Base-by-base conservation (phyloP, 2,888 invertebrate species). In the Ethmia dodecea region DNA sequence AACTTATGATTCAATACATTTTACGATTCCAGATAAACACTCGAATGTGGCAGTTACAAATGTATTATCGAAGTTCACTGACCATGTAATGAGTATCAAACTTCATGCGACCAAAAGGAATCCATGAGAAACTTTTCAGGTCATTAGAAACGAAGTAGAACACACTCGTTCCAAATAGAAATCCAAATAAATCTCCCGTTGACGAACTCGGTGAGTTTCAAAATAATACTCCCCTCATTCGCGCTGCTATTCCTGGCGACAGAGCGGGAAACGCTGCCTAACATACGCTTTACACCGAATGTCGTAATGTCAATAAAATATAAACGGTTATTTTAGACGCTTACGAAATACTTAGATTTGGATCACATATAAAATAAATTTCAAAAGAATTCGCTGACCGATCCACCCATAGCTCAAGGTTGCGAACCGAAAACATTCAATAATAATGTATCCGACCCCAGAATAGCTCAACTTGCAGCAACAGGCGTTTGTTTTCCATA, bases 261-360 rank as follows among this genome's bases (percentile, higher is more conserved):
- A 44, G 52, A 16, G 56, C 62, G 61, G 56, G 60, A 61, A 52
- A 32, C 22, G 30, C 34, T 26, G 52, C 55, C 45, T 46, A 52
- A 50, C 55, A 57, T 64, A 55, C 32, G 9, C 3, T 15, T 18
- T 29, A 18, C 8, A 15, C 25, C 8, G 58, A 70, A 70, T 81
- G 80, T 83, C 78, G 79, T 79, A 83, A 83, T 74, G 72, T 75
- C 76, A 79, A 83, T 83, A 79, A 81, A 79, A 77, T 78, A 77
- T 77, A 67, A 72, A 74, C 59, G 74, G 78, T 81, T 86, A 86
- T 86, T 84, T 81, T 75, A 62, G 72, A 66, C 56, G 75, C 75
- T 84, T 83, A 80, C 78, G 78, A 81, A 78, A 84, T 69, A 60
- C 67, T 67, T 64, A 68, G 61, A 60, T 53, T 64, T 58, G 61